Conservation (phyloP, 1,140 invertebrate species). For the Anastatus disparis region DNA sequence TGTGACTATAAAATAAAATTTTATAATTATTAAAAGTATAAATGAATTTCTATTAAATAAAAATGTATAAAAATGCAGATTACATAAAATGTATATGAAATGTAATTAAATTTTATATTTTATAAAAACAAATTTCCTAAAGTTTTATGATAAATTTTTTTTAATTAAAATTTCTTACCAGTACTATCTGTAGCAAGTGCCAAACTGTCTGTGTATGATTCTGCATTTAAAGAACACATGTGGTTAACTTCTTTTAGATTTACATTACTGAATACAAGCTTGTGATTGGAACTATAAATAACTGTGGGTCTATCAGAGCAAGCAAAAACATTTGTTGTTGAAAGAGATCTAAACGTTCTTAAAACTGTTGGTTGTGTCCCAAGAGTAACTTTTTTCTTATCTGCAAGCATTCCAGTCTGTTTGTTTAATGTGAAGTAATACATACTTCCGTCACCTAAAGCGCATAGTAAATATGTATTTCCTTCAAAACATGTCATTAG, state of each 20-base stretch:
- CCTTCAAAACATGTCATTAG: constrained; percentile 94
- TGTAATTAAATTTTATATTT: too few species aligned
- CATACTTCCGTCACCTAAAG: constrained; percentile 96
- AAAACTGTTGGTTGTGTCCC: constrained; percentile 97
- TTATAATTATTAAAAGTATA: background rate
- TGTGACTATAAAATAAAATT: constrained; percentile 71
- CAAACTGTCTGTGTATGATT: constrained; percentile 94
- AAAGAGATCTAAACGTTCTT: constrained; percentile 89
- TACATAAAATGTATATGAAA: too few species aligned
- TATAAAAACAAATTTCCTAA: background rate
- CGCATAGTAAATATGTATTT: constrained; percentile 89
- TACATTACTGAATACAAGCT: constrained; percentile 98
- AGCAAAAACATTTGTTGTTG: constrained; percentile 97
- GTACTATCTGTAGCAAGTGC: constrained; percentile 93
- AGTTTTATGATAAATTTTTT: background rate
- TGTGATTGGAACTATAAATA: constrained; percentile 98
- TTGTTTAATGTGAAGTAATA: constrained; percentile 93
- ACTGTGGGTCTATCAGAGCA: constrained; percentile 98
- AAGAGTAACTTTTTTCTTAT: constrained; percentile 92
- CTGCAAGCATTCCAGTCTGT: constrained; percentile 76
- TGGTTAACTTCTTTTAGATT: constrained; percentile 98
- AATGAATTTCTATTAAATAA: background rate
- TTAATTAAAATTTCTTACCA: constrained; percentile 6
- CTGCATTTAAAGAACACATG: constrained; percentile 97
- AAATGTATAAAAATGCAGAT: background rate